These are phyloP conservation scores for Onychostruthus taczanowskii DNA, from an alignment of 2,113 vertebrate genomes.

Conservation along the genomic window DNA sequence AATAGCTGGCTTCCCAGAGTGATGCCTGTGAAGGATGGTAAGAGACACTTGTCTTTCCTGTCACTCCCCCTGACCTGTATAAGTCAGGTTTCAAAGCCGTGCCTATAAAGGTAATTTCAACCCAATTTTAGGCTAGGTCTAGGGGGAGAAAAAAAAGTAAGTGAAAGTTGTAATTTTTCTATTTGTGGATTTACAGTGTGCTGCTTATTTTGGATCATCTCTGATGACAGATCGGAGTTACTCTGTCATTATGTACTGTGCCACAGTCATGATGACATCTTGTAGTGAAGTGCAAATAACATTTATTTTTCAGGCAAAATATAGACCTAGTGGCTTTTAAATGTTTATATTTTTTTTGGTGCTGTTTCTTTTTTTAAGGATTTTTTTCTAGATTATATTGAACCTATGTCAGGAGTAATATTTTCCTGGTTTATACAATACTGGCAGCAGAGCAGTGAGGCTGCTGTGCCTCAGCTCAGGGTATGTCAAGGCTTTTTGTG, in stretches of 20 bases:
- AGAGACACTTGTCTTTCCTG: not conserved
- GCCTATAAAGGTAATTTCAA: not conserved
- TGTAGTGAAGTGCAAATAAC: conserved; percentile 4
- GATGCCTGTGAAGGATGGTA: not conserved
- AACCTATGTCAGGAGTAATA: not conserved
- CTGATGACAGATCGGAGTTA: not conserved
- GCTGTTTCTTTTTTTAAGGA: not conserved
- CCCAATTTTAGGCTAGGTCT: not conserved
- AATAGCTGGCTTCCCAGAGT: not conserved
- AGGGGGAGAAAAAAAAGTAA: not conserved
- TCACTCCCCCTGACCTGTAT: not conserved
- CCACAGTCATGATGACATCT: conserved; percentile 4
- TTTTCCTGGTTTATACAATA: not conserved
- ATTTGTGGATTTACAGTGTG: not conserved
- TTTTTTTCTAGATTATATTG: not conserved
- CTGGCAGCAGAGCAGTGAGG: not conserved
- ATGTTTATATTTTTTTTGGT: not conserved
- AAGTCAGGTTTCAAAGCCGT: not conserved
- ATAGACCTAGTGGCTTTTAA: not conserved
- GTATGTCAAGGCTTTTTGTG: fast-evolving
- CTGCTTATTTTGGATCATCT: conserved; percentile 42
- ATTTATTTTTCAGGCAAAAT: not conserved
- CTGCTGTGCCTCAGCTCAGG: not conserved
- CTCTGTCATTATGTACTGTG: not conserved
- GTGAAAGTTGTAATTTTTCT: conserved; percentile 1